Conservation (phyloP, 2,888 invertebrate genomes). For the Morpho deidamia region DNA sequence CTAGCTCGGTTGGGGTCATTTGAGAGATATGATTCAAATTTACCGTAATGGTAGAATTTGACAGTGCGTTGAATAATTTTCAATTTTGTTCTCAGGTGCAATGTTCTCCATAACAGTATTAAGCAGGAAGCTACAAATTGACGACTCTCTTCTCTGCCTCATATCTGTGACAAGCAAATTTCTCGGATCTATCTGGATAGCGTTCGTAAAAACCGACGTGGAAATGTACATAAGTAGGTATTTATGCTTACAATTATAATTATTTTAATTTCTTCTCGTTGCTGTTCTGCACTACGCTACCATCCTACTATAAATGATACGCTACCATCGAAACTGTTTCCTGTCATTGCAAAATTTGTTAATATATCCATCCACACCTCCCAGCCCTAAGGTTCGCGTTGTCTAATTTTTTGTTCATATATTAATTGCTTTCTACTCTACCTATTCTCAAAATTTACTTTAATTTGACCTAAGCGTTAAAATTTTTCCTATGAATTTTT, state of each 20-base stretch:
- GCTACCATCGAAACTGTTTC: no score
- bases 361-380: no score
- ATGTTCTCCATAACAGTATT: conserved; percentile 65
- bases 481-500: conserved; percentile 10
- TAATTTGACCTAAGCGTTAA: not conserved
- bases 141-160: conserved; percentile 60
- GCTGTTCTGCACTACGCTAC: no score
- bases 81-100: conserved; percentile 44
- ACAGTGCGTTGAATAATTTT: not conserved
- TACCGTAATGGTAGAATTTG: not conserved
- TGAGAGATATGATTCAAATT: no score
- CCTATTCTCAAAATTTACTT: no score
- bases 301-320: no score
- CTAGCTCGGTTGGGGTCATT: no score
- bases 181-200: conserved; percentile 61
- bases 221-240: conserved; percentile 64
- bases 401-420: no score
- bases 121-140: conserved; percentile 55
- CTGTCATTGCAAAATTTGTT: no score
- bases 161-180: conserved; percentile 64
- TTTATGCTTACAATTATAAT: not conserved
- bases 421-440: no score
- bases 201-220: conserved; percentile 56
- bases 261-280: not conserved
- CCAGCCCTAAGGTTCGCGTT: no score